phyloP scores from a whole-genome alignment of 37 sponge, comb jelly and placozoan species.

The Bolinopsis microptera region DNA sequence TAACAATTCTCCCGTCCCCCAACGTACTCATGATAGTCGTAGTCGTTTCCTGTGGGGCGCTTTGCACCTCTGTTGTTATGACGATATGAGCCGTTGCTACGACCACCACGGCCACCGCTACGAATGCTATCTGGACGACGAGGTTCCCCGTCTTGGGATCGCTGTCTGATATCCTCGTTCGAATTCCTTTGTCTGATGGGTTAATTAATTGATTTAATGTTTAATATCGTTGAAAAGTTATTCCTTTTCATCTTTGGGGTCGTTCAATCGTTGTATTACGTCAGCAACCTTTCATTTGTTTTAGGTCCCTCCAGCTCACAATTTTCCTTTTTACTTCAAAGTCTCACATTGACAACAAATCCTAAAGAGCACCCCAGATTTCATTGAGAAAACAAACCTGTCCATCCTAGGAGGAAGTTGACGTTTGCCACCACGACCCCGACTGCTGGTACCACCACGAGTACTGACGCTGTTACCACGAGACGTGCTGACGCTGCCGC shows the following conservation, averaged over 20 bases:
- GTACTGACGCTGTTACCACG: neutral
- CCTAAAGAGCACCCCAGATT: too few species aligned
- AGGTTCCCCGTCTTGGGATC: neutral
- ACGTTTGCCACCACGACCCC: slow-evolving; percentile 55
- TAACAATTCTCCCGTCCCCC: too few species aligned
- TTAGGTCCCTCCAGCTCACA: too few species aligned
- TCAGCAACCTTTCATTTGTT: too few species aligned
- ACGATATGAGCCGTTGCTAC: slow-evolving; percentile 55
- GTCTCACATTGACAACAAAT: too few species aligned
- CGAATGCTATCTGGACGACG: neutral
- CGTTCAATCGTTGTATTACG: too few species aligned
- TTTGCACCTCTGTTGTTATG: slow-evolving; percentile 44
- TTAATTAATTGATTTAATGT: neutral
- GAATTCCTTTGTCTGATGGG: neutral
- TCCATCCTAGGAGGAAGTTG: slow-evolving; percentile 65
- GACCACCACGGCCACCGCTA: slow-evolving; percentile 16
- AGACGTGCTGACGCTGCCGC: slow-evolving; percentile 13
- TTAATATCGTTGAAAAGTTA: too few species aligned
- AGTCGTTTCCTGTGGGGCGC: slow-evolving; percentile 7
- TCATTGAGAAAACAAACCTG: slow-evolving; percentile 44
- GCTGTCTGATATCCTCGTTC: neutral
- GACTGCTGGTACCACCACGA: slow-evolving; percentile 6
- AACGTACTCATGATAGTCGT: too few species aligned
- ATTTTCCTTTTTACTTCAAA: too few species aligned
- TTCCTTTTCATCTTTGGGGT: too few species aligned